These are phyloP conservation scores for Aspidiotus rigidus DNA, from an alignment of 2,888 invertebrate species.

Conservation along the genomic window DNA sequence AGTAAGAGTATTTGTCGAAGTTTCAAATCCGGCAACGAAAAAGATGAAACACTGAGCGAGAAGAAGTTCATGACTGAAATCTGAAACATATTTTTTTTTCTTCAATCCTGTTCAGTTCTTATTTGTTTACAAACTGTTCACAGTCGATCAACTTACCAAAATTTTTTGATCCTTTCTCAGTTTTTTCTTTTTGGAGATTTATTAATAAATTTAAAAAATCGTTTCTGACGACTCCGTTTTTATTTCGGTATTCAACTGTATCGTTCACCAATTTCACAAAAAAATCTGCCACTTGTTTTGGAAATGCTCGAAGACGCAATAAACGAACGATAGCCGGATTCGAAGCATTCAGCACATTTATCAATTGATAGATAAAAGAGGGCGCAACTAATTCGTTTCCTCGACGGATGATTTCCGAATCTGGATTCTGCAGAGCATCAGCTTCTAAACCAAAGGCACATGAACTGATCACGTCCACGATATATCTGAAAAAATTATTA, in stretches of 20 bases:
- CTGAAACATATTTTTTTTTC: background rate
- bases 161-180: too few species aligned
- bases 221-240: constrained; percentile 16
- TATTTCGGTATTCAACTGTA: constrained; percentile 14
- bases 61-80: background rate
- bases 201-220: constrained; percentile 24
- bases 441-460: constrained; percentile 25
- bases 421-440: constrained; percentile 11
- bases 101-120: background rate
- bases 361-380: background rate
- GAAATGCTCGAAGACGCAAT: too few species aligned
- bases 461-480: constrained; percentile 24
- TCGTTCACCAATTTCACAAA: constrained; percentile 15
- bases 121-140: background rate
- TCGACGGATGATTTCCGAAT: constrained; percentile 6
- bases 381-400: constrained; percentile 5
- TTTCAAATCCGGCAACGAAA: constrained; percentile 54
- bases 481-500: background rate
- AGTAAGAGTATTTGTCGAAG: constrained; percentile 50
- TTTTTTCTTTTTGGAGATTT: too few species aligned
- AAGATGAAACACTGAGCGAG: constrained; percentile 43
- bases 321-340: too few species aligned
- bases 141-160: background rate
- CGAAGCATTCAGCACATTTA: too few species aligned
- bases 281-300: background rate